Percentiles rank a stretch among this genome's conserved stretches.
phyloP scores from a whole-genome alignment of 2,113 vertebrate species.

The Phylloscopus trochiloides region DNA sequence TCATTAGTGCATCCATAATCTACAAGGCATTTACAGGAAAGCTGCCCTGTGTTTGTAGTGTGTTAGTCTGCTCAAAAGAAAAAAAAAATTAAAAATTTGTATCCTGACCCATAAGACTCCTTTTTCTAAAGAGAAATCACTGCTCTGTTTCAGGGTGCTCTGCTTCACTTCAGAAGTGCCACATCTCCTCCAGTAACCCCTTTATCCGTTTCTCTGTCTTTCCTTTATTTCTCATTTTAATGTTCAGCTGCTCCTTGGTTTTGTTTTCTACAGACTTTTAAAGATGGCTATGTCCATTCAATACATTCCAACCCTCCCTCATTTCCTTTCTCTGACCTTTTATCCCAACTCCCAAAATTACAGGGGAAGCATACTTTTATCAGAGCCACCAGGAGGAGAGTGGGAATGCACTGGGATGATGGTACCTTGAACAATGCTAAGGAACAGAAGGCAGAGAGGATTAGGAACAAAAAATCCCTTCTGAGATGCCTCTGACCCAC shows the following conservation, averaged over 20 bases:
- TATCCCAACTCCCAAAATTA: neutral
- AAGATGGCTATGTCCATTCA: neutral
- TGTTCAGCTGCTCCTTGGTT: neutral
- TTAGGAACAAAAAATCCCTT: neutral
- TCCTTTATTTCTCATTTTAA: neutral
- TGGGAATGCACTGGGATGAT: neutral
- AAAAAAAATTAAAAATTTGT: neutral
- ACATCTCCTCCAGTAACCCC: neutral
- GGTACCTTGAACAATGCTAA: neutral
- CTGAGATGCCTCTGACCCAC: neutral
- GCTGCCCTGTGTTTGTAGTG: neutral
- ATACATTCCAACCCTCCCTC: fast-evolving
- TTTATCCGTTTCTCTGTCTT: neutral
- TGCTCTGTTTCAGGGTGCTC: neutral
- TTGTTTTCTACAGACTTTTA: neutral
- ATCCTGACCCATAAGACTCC: neutral
- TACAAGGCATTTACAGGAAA: neutral
- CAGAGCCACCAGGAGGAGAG: neutral
- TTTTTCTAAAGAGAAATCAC: neutral
- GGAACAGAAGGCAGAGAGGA: neutral
- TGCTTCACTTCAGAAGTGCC: neutral
- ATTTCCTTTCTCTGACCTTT: neutral
- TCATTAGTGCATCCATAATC: neutral
- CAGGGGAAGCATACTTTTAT: neutral
- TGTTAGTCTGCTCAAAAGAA: neutral